phyloP scores from a whole-genome alignment of 2,888 invertebrate species.

The Scaptomyza tumidula region DNA sequence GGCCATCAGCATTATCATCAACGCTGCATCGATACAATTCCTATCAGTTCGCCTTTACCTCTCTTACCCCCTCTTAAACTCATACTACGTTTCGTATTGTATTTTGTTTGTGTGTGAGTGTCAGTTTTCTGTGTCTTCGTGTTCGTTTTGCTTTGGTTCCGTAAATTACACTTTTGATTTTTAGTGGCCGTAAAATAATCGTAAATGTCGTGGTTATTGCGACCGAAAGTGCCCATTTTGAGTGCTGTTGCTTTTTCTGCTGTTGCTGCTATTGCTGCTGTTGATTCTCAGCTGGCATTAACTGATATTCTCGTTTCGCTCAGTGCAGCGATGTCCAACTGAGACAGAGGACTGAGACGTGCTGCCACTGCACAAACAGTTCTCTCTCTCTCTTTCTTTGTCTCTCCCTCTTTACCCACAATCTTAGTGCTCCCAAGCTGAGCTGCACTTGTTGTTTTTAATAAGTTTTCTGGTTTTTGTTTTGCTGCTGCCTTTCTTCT shows the following conservation, averaged over 20 bases:
- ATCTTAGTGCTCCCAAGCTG: conserved; percentile 41
- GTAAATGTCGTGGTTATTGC: conserved; percentile 85
- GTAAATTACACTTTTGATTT: conserved; percentile 85
- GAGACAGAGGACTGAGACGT: conserved; percentile 35
- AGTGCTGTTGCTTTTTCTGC: conserved; percentile 35
- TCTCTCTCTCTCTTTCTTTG: conserved; percentile 7
- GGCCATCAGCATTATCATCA: conserved; percentile 20
- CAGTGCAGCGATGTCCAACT: conserved; percentile 68
- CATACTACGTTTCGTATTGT: not conserved
- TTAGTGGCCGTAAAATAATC: conserved; percentile 85
- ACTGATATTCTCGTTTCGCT: conserved; percentile 80
- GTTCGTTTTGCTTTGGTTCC: conserved; percentile 72
- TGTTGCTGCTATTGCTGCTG: conserved; percentile 23
- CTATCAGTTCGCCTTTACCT: conserved; percentile 7
- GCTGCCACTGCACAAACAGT: conserved; percentile 76
- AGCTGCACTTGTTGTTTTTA: conserved; percentile 81
- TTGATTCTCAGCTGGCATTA: conserved; percentile 61
- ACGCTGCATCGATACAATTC: conserved; percentile 36
- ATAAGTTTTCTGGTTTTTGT: conserved; percentile 76
- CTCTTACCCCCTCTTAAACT: not conserved
- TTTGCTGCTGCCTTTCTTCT: conserved; percentile 34
- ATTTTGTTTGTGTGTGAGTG: conserved; percentile 25
- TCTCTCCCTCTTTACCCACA: not conserved
- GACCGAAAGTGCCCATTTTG: conserved; percentile 84
- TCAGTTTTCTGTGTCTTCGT: conserved; percentile 33